Base-by-base conservation (phyloP, 2,888 invertebrate species). In the Andrena hattorfiana region DNA sequence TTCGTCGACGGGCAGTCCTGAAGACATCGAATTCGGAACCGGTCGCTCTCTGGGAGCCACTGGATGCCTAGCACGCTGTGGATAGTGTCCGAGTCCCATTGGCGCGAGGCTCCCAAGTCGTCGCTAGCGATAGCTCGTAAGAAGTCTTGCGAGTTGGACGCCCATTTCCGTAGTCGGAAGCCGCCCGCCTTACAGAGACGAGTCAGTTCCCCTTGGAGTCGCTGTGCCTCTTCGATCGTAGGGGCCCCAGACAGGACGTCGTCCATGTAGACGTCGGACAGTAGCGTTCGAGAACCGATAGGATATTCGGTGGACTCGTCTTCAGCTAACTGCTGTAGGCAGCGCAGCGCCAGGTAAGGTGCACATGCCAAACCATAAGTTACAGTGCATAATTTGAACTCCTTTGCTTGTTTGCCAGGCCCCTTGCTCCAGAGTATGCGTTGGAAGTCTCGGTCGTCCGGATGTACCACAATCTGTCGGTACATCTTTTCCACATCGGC, bases 231-330 rank as follows among this genome's bases (percentile, higher is more conserved):
- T 2, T 59, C 35, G 0, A 71, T 2, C 1, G 74, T 42, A 10
- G 71, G 72, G 0, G 81, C 76, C 0, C 86, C 86, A 13, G 81
- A 71, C 13, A 82, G 81, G 13, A 86, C 84, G 68, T 88, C 87
- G 13, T 88, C 84, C 13, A 85, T 80, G 54, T 86, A 85, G n/a
- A 84, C 62, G 2, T 81, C 84, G 0, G 70, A 20, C 2, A 42
- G 48, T 26, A 86, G n/a, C 0, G 75, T 59, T 13, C 51, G 35
- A 0, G 84, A 59, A 0, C 84, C 85, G 0, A 77, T 51, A 0
- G 85, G 85, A n/a, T 42, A 86, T 0, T 26, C 8, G 0, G 32
- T 7, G 0, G 77, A 80, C 10, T 85, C 83, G 10, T 86, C 83
- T 0, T 69, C 42, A 0, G 62, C 73, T 1, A 85, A 59, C 26